Evolutionary conservation across 2,113 vertebrate genomes (phyloP), one percentile per base, ranked within the genome.

Genomic region (Halichoerus grypus): DNA sequence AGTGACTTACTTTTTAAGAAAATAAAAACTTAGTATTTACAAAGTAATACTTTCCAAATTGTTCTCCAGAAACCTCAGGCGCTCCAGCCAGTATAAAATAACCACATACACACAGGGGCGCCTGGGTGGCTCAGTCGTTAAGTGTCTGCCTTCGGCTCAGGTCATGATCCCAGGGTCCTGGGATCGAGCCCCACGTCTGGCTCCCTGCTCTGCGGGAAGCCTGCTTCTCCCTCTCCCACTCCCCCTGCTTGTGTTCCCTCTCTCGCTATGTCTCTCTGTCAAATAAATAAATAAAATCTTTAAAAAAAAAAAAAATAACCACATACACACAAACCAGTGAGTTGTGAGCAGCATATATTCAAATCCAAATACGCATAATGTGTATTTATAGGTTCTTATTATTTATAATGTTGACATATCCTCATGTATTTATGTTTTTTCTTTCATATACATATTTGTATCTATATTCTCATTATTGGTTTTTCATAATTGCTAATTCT

Each of bases 41-140:
- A 91, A 74, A 88, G 1, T 46, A 31, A n/a, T 59, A 15, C 71
- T 86, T 96, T 94, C 39, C 46, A 96, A 39, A 87, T 36, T 53
- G 26, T 89, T 15, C 51, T 79, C 67, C 21, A 55, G 81, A 77
- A 93, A 39, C 63, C 10, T 89, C 12, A 42, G 26, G 11, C 31
- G 4, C 13, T 31, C 42, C 21, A 18, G 14, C 81, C 19, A 55
- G 46, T 94, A n/a, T 57, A 88, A 65, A 51, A 65, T 33, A 63
- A 80, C 6, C 6, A 49, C 1, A 63, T 74, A 26, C 7, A 36
- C 9, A 59, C 15, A 42, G 36, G 36, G 36, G 36, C 36, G 2
- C 36, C 36, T 36, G 36, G 36, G 36, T 36, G 36, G 36, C 36
- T 36, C 36, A 36, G 36, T 36, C 36, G 36, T 36, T 36, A 36